Evolutionary conservation across 2,888 invertebrate species (phyloP).

Genomic region (Drosophila setosimentum): DNA sequence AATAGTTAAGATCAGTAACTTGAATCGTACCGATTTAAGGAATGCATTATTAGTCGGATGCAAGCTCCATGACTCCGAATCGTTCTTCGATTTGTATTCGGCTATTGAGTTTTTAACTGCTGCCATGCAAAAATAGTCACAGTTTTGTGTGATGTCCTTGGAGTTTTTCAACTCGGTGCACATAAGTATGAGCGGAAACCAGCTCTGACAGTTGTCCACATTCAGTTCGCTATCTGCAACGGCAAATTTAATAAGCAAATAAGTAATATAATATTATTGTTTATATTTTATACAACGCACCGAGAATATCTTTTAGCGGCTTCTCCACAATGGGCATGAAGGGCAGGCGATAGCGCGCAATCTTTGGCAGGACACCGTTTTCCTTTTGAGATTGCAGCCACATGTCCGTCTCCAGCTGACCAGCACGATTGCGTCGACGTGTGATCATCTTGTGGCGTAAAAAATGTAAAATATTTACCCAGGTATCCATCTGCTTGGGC

Average conservation of each 20-base stretch:
- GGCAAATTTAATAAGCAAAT: background rate
- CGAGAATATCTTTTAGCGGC: constrained; percentile 81
- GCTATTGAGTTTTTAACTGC: constrained; percentile 84
- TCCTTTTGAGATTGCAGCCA: constrained; percentile 84
- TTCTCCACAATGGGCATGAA: constrained; percentile 84
- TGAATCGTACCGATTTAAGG: constrained; percentile 80
- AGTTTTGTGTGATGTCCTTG: constrained; percentile 76
- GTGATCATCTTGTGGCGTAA: constrained; percentile 84
- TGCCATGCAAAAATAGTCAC: constrained; percentile 84
- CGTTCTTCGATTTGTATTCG: constrained; percentile 82
- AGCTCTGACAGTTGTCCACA: constrained; percentile 84
- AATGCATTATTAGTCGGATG: constrained; percentile 85
- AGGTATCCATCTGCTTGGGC: constrained; percentile 83
- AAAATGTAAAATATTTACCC: constrained; percentile 83
- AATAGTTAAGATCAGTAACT: background rate
- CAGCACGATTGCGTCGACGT: constrained; percentile 81
- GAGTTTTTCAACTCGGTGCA: constrained; percentile 81
- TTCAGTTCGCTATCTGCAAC: constrained; percentile 81
- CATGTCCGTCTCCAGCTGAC: constrained; percentile 83
- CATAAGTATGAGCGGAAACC: constrained; percentile 85
- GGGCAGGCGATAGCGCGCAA: constrained; percentile 84
- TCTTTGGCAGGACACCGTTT: constrained; percentile 83
- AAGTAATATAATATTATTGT: background rate
- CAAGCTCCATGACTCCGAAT: constrained; percentile 83
- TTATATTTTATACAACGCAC: constrained; percentile 39